Evolutionary conservation across 2,888 invertebrate species (phyloP).

Genomic region (Rambutsinella grinnellia): DNA sequence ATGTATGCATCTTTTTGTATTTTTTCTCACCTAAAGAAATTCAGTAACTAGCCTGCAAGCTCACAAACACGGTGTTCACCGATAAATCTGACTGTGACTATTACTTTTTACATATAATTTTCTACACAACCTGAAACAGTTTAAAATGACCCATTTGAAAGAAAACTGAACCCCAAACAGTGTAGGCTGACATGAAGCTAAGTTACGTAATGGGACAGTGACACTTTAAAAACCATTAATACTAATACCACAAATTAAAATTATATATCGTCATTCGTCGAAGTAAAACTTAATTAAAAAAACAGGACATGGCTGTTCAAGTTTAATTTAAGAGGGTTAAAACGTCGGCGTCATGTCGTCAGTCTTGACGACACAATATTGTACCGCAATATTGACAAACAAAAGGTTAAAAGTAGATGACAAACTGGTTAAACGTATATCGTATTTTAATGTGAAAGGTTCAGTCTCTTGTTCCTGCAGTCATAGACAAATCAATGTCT

Average conservation of each 20-base stretch:
- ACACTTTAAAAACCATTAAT: constrained; percentile 22
- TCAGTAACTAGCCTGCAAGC: constrained; percentile 54
- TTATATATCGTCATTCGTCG: constrained; percentile 35
- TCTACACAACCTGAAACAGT: constrained; percentile 40
- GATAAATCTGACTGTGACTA: constrained; percentile 49
- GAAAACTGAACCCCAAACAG: constrained; percentile 53
- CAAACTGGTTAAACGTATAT: constrained; percentile 51
- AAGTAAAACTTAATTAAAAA: too few relatives aligned
- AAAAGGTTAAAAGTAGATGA: constrained; percentile 30
- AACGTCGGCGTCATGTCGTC: too few relatives aligned
- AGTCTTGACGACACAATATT: too few relatives aligned
- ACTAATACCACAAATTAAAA: constrained; percentile 37
- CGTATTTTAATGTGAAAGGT: constrained; percentile 50
- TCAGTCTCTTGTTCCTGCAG: constrained; percentile 55
- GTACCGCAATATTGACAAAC: too few relatives aligned
- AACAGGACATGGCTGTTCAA: too few relatives aligned
- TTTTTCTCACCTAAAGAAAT: too few relatives aligned
- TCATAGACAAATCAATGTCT: too few relatives aligned
- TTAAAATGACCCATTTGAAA: too few relatives aligned
- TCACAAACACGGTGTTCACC: constrained; percentile 49
- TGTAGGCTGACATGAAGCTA: constrained; percentile 20
- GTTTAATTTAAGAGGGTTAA: too few relatives aligned
- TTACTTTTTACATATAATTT: constrained; percentile 18
- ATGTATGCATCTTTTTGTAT: too few relatives aligned
- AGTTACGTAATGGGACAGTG: constrained; percentile 35